Evolutionary conservation across 2,888 invertebrate species (phyloP).

Genomic region (Pseudococcus jackbeardsleyi): DNA sequence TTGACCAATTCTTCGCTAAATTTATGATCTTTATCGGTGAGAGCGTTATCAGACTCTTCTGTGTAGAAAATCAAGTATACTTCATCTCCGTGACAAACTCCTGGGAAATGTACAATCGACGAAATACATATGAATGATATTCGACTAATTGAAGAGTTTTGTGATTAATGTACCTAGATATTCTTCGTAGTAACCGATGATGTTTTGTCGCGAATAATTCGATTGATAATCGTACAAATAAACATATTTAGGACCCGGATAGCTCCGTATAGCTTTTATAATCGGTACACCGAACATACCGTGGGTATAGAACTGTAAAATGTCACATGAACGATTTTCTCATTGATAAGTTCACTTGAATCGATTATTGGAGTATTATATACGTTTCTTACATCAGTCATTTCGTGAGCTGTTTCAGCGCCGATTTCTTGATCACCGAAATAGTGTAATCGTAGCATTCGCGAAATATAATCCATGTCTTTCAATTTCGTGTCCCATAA

Average conservation of each 20-base stretch:
- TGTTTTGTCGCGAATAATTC: background rate
- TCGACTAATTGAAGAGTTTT: too few species aligned
- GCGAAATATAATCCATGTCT: background rate
- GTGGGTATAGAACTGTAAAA: background rate
- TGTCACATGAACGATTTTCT: too few species aligned
- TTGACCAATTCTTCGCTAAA: slow-evolving; percentile 57
- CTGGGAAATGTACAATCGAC: background rate
- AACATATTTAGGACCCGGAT: background rate
- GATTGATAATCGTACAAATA: background rate
- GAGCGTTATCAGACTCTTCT: background rate
- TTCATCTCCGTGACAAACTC: slow-evolving; percentile 14
- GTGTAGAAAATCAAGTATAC: background rate
- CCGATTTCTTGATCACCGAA: background rate
- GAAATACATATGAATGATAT: background rate
- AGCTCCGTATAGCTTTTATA: background rate
- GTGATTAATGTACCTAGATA: background rate
- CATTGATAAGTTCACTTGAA: too few species aligned
- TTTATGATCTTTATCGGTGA: background rate
- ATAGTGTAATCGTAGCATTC: background rate
- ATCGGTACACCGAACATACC: background rate
- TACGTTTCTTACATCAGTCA: background rate
- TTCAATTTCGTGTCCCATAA: background rate
- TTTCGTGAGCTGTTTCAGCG: background rate
- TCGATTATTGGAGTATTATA: too few species aligned
- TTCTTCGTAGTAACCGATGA: background rate